Evolutionary conservation across 1,140 invertebrate species (phyloP).

Genomic region (Drosophila prosaltans): DNA sequence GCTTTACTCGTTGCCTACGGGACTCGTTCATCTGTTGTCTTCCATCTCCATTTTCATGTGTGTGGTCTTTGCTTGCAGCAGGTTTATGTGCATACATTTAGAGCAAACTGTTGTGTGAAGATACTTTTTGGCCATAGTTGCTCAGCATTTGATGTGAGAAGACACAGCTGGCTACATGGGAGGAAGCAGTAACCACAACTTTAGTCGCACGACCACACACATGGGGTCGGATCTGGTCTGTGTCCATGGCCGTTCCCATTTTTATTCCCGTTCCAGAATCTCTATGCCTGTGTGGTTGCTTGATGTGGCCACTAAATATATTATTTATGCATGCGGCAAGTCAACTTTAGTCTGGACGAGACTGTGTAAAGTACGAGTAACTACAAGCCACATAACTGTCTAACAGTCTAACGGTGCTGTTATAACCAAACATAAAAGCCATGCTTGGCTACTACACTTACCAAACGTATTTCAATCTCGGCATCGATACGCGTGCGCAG

Average conservation of each 20-base stretch:
- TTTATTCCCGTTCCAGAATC: background rate
- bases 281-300: background rate
- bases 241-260: slow-evolving; percentile 23
- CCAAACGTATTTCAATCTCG: slow-evolving; percentile 94
- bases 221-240: slow-evolving; percentile 45
- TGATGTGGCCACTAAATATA: slow-evolving; percentile 34
- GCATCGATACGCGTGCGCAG: slow-evolving; percentile 88
- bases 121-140: slow-evolving; percentile 22
- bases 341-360: slow-evolving; percentile 5
- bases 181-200: slow-evolving; percentile 34
- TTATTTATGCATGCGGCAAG: slow-evolving; percentile 66
- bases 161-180: slow-evolving; percentile 55
- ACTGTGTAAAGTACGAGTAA: background rate
- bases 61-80: slow-evolving; percentile 52
- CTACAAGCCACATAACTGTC: slow-evolving; percentile 20
- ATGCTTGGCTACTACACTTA: slow-evolving; percentile 84
- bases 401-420: slow-evolving; percentile 34
- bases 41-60: background rate
- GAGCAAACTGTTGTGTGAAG: background rate
- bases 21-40: no score
- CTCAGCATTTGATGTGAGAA: slow-evolving; percentile 35
- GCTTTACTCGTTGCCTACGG: background rate
- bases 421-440: background rate
- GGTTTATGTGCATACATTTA: no score
- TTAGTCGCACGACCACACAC: slow-evolving; percentile 65